Percentiles rank a stretch among this genome's conserved stretches.
These are phyloP conservation scores for Drosophila suboccidentalis DNA, from an alignment of 2,888 invertebrate genomes.

Conservation along the genomic window DNA sequence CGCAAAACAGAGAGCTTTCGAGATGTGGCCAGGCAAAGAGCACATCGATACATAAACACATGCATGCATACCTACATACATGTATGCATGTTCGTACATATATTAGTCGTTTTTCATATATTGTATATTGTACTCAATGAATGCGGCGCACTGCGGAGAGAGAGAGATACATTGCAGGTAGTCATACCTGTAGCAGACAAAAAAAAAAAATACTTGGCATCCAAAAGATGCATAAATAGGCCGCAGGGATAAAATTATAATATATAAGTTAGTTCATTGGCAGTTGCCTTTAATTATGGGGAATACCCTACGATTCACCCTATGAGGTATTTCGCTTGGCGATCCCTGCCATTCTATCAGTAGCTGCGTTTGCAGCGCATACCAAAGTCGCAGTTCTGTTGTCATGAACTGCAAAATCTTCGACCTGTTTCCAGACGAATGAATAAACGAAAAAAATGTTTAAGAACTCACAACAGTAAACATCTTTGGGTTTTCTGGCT, in stretches of 20 bases:
- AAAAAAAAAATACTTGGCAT: constrained; percentile 35
- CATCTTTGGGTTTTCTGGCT: constrained; percentile 34
- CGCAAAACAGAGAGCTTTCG: constrained; percentile 45
- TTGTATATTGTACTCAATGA: constrained; percentile 57
- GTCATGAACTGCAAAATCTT: constrained; percentile 20
- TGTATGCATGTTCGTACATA: too few relatives aligned
- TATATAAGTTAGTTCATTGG: constrained; percentile 80
- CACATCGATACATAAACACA: constrained; percentile 12
- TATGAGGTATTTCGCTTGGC: constrained; percentile 6
- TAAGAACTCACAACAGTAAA: constrained; percentile 52
- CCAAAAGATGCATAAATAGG: constrained; percentile 65
- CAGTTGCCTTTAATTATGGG: constrained; percentile 71
- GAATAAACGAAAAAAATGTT: constrained; percentile 36
- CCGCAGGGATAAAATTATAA: constrained; percentile 81
- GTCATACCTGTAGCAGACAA: constrained; percentile 37
- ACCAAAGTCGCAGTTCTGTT: constrained; percentile 8
- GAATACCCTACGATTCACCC: constrained; percentile 20
- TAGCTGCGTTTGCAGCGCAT: constrained; percentile 18
- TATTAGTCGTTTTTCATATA: constrained; percentile 26
- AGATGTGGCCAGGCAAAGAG: constrained; percentile 19
- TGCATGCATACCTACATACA: not conserved
- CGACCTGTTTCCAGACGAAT: constrained; percentile 47
- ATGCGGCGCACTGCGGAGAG: constrained; percentile 5
- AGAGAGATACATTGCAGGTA: constrained; percentile 17
- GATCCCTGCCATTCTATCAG: not conserved